Conservation (phyloP, 2,797 vertebrate species). For the Xenopus petersii region DNA sequence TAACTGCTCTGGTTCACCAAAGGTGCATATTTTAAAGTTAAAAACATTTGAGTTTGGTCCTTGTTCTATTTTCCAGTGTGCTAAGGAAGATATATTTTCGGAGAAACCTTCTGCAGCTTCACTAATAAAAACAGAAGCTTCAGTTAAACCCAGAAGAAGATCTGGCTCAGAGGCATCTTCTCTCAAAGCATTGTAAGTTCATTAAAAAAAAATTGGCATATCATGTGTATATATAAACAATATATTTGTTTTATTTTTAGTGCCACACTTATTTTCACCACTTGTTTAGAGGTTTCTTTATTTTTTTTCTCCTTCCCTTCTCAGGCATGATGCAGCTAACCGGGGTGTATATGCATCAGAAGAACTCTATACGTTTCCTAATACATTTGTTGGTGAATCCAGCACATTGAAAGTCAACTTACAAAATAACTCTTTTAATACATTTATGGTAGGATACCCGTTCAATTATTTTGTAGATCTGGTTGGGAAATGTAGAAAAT, state of each 20-base stretch:
- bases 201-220: too few relatives aligned
- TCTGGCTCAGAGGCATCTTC: constrained; percentile 53
- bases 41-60: too few relatives aligned
- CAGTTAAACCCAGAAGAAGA: constrained; percentile 62
- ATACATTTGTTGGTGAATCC: constrained; percentile 75
- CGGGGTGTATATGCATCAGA: constrained; percentile 81
- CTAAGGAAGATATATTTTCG: constrained; percentile 33
- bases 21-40: too few relatives aligned
- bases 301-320: neutral
- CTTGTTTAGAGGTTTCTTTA: too few relatives aligned
- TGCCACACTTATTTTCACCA: too few relatives aligned
- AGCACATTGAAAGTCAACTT: constrained; percentile 85
- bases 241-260: too few relatives aligned
- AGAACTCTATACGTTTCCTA: constrained; percentile 77
- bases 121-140: constrained; percentile 68
- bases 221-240: too few relatives aligned
- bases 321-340: constrained; percentile 65
- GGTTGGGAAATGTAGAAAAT: too few relatives aligned
- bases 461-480: too few relatives aligned
- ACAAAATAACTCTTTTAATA: constrained; percentile 82
- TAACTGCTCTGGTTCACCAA: too few relatives aligned
- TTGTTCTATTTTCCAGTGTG: constrained; percentile 1
- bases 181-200: constrained; percentile 66
- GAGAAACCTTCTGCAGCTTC: constrained; percentile 48
- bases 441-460: constrained; percentile 71